phyloP scores from a whole-genome alignment of 2,888 invertebrate species.

The Lamproptera curius region DNA sequence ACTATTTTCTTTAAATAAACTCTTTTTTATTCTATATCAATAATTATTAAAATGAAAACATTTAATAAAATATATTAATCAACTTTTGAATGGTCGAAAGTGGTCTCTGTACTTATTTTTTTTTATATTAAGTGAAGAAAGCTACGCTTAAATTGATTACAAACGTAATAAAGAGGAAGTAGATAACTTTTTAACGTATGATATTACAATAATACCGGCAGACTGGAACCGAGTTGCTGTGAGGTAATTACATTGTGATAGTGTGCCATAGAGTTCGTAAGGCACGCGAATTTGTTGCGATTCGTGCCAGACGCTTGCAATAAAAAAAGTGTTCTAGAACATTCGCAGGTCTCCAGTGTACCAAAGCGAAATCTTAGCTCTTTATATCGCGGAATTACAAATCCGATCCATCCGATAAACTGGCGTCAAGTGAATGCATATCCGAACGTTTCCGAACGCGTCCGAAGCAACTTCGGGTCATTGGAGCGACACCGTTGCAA shows the following conservation, averaged over 20 bases:
- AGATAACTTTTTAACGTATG: background rate
- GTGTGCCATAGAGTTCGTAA: background rate
- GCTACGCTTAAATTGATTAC: no score
- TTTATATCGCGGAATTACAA: slow-evolving; percentile 1
- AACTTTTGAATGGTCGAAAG: no score
- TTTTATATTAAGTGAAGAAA: no score
- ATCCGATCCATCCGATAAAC: slow-evolving; percentile 9
- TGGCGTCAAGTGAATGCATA: slow-evolving; percentile 20
- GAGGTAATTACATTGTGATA: background rate
- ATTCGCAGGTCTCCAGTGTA: slow-evolving; percentile 1
- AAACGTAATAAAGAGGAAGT: background rate
- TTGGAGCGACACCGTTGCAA: slow-evolving; percentile 23
- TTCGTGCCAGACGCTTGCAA: background rate
- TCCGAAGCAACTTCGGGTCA: slow-evolving; percentile 16
- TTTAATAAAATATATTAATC: no score
- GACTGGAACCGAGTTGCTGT: background rate
- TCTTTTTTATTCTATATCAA: no score
- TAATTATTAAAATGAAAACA: no score
- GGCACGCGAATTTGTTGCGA: background rate
- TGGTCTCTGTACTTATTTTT: no score
- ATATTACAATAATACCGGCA: background rate
- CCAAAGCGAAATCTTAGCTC: slow-evolving; percentile 1
- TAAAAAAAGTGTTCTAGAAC: slow-evolving; percentile 2
- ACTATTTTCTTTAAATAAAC: no score
- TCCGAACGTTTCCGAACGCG: slow-evolving; percentile 12